A percentile compares a stretch with the other conserved stretches of the same genome.
phyloP scores from a whole-genome alignment of 92 coral and sea anemone genomes.

The Bergia puertoricense region DNA sequence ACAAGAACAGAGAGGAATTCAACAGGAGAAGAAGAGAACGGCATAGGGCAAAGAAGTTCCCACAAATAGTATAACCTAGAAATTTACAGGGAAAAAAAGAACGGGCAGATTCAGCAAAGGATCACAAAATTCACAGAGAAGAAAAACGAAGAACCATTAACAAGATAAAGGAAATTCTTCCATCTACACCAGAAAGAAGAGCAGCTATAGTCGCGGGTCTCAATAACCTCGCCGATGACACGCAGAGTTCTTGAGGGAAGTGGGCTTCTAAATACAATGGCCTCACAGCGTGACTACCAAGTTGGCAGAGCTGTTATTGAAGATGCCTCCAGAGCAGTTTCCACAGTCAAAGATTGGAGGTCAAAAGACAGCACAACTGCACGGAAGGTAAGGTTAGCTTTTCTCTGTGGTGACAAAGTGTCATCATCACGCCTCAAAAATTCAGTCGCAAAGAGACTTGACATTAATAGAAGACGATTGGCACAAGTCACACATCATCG shows the following conservation, averaged over 20 bases:
- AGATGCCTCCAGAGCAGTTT: no score
- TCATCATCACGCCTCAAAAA: no score
- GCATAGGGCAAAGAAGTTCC: not conserved
- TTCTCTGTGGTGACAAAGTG: no score
- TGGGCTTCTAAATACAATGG: not conserved
- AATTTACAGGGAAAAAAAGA: not conserved
- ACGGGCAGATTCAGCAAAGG: no score
- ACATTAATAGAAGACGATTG: no score
- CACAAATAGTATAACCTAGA: no score
- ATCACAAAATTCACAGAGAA: not conserved
- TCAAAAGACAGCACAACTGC: no score
- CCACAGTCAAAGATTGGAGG: no score
- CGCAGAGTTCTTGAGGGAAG: no score
- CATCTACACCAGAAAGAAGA: constrained; percentile 31
- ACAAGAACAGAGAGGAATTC: not conserved
- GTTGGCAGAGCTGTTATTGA: not conserved
- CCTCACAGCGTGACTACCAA: not conserved
- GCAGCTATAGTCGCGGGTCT: constrained; percentile 27
- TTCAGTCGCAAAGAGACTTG: no score
- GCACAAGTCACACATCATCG: no score
- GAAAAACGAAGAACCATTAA: constrained; percentile 15
- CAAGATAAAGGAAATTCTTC: constrained; percentile 20
- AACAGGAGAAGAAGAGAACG: not conserved
- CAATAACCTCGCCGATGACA: not conserved
- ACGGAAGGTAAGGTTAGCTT: no score